Percentiles rank a stretch among this genome's conserved stretches.
phyloP scores from a whole-genome alignment of 2,888 invertebrate genomes.

The Trissonchulus sp. region DNA sequence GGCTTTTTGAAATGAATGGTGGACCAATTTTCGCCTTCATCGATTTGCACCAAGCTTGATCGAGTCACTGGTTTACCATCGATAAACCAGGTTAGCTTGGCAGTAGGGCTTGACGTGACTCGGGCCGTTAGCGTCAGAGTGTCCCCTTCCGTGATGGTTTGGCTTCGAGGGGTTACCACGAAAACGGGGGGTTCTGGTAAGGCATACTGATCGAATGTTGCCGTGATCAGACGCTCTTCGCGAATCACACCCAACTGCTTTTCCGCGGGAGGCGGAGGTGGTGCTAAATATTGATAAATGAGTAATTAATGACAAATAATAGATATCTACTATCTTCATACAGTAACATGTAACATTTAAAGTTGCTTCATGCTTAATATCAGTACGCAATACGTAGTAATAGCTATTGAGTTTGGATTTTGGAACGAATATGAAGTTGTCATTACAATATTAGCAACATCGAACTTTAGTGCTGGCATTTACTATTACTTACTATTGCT shows the following conservation, averaged over 20 bases:
- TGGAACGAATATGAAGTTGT: too few species aligned
- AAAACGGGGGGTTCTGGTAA: neutral
- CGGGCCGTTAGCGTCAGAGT: slow-evolving; percentile 22
- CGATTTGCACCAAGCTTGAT: neutral
- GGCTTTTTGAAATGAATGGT: neutral
- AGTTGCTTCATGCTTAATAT: too few species aligned
- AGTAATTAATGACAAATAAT: too few species aligned
- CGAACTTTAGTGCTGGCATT: too few species aligned
- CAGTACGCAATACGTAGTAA: too few species aligned
- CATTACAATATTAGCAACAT: too few species aligned
- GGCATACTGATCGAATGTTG: neutral
- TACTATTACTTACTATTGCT: too few species aligned
- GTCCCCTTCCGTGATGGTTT: slow-evolving; percentile 2
- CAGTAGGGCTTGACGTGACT: slow-evolving; percentile 15
- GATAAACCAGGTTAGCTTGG: slow-evolving; percentile 53
- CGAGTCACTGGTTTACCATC: slow-evolving; percentile 47
- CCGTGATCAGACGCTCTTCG: neutral
- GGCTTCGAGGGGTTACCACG: neutral
- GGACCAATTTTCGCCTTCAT: neutral
- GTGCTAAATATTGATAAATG: too few species aligned
- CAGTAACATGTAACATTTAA: too few species aligned
- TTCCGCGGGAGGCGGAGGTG: too few species aligned
- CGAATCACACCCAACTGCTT: neutral
- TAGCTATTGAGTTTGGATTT: too few species aligned
- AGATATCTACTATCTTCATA: too few species aligned